Percentiles rank a stretch among this genome's conserved stretches.
Conservation (phyloP, 1,140 invertebrate genomes). For the Bombus turneri region DNA sequence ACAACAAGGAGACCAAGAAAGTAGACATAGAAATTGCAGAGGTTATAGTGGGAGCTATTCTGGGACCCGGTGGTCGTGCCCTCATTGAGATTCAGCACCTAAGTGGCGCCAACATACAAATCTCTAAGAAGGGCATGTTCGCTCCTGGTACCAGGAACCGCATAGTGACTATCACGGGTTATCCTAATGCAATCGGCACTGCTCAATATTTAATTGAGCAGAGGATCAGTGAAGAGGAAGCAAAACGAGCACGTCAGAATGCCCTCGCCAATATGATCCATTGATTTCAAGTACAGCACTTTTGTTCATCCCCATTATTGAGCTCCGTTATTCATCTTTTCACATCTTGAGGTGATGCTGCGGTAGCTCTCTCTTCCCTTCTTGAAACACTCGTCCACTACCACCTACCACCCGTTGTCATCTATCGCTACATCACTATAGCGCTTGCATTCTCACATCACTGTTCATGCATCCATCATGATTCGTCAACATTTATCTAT, state of each 20-base stretch:
- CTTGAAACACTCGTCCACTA: conserved; percentile 56
- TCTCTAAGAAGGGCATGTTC: conserved; percentile 99
- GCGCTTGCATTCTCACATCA: conserved; percentile 77
- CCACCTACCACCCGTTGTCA: conserved; percentile 71
- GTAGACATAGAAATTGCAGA: conserved; percentile 95
- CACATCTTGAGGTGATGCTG: conserved; percentile 54
- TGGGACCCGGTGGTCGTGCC: conserved; percentile 96
- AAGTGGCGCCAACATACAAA: conserved; percentile 98
- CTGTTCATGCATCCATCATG: conserved; percentile 79
- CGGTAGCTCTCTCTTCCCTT: conserved; percentile 63
- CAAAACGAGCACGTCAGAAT: conserved; percentile 95
- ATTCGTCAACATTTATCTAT: conserved; percentile 79
- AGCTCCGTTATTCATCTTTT: conserved; percentile 68
- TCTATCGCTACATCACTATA: conserved; percentile 78
- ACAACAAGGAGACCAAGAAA: conserved; percentile 91
- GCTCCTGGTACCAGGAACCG: conserved; percentile 97
- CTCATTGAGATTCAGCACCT: conserved; percentile 98
- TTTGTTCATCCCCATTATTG: conserved; percentile 72
- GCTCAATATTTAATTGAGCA: conserved; percentile 98
- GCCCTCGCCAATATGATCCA: conserved; percentile 89
- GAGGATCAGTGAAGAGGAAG: conserved; percentile 96
- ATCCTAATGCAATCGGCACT: conserved; percentile 91
- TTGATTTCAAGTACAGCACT: conserved; percentile 77
- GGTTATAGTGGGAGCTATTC: conserved; percentile 97
- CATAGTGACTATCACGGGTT: conserved; percentile 97